These are phyloP conservation scores for Spilogale gracilis DNA, from an alignment of 2,113 vertebrate genomes.

Conservation along the genomic window DNA sequence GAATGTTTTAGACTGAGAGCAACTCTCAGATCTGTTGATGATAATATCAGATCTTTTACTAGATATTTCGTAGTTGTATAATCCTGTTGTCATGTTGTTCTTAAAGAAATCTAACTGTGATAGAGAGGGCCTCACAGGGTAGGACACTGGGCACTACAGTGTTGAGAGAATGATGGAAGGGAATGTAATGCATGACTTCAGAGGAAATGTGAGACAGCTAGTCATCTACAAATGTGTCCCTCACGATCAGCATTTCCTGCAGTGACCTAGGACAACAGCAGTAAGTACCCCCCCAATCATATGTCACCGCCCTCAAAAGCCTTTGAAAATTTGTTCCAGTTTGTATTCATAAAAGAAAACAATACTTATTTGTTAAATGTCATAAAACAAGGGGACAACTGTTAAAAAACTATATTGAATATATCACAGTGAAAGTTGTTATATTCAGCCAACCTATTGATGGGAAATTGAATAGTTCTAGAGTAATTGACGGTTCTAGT, in stretches of 20 bases:
- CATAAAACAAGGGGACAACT: background rate
- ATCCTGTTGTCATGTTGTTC: slow-evolving; percentile 26
- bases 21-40: background rate
- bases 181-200: background rate
- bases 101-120: background rate
- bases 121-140: background rate
- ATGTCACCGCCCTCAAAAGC: background rate
- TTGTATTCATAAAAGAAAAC: background rate
- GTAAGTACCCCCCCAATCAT: background rate
- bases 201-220: background rate
- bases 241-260: background rate
- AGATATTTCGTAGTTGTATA: background rate
- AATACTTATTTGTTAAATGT: background rate
- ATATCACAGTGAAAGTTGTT: background rate
- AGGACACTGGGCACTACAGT: background rate
- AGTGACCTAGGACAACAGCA: background rate
- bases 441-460: background rate
- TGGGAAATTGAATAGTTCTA: slow-evolving; percentile 17
- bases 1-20: background rate
- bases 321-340: background rate
- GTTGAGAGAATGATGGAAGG: background rate
- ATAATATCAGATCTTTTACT: background rate
- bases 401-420: background rate
- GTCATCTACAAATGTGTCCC: background rate
- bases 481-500: background rate